A percentile compares a stretch with the other conserved stretches of the same genome.
These are phyloP conservation scores for Leucophora obtusa DNA, from an alignment of 2,888 invertebrate species.

Conservation along the genomic window DNA sequence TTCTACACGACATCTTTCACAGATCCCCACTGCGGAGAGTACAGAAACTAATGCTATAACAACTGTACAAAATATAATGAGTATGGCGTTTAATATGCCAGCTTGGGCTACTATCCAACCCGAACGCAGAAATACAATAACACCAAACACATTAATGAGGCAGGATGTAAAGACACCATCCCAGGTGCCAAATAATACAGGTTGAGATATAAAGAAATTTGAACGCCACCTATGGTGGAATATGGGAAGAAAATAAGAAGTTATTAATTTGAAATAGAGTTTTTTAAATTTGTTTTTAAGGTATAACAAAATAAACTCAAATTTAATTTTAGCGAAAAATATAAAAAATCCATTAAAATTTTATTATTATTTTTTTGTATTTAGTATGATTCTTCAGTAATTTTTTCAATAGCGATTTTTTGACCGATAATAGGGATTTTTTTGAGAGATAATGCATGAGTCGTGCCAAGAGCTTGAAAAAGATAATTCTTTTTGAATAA, in stretches of 20 bases:
- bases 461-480: too few relatives aligned
- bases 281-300: too few relatives aligned
- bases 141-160: slow-evolving; percentile 98
- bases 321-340: too few relatives aligned
- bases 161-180: slow-evolving; percentile 99
- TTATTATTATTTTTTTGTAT: too few relatives aligned
- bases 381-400: too few relatives aligned
- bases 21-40: slow-evolving; percentile 96
- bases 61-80: slow-evolving; percentile 91
- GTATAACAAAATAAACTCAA: too few relatives aligned
- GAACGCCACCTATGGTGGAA: slow-evolving; percentile 91
- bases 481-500: too few relatives aligned
- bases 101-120: slow-evolving; percentile 98
- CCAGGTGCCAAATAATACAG: slow-evolving; percentile 95
- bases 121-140: slow-evolving; percentile 96
- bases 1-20: slow-evolving; percentile 95
- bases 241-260: not conserved
- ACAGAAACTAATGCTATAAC: slow-evolving; percentile 94
- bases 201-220: slow-evolving; percentile 97
- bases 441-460: too few relatives aligned
- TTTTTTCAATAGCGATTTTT: too few relatives aligned
- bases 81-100: slow-evolving; percentile 87
- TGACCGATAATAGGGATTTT: too few relatives aligned
- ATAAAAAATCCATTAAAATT: too few relatives aligned
- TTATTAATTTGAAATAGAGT: not conserved